These are phyloP conservation scores for Heliconius himera DNA, from an alignment of 1,140 invertebrate genomes.

Conservation along the genomic window DNA sequence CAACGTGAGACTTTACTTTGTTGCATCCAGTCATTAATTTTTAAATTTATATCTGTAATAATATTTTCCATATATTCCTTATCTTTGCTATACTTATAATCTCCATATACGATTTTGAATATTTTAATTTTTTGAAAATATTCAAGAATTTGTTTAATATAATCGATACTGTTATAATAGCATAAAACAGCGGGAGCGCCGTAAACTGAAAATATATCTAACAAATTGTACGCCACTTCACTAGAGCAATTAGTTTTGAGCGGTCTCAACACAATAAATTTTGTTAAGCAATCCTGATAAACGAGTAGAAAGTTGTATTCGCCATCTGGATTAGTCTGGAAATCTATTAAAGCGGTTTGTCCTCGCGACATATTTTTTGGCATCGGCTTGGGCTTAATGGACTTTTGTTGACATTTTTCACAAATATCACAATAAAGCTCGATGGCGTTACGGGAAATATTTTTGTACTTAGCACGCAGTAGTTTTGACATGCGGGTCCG, in stretches of 20 bases:
- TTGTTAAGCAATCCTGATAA: constrained; percentile 6
- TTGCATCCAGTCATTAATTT: background rate
- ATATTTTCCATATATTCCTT: background rate
- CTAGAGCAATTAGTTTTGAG: background rate
- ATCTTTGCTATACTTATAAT: background rate
- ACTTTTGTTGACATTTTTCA: constrained; percentile 9
- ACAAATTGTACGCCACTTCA: background rate
- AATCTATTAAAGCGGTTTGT: constrained; percentile 12
- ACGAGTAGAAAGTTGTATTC: constrained; percentile 1
- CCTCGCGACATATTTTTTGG: background rate
- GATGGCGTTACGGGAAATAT: constrained; percentile 2
- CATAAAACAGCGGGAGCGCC: background rate
- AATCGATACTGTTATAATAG: constrained; percentile 4
- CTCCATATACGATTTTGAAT: background rate
- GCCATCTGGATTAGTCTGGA: constrained; percentile 1
- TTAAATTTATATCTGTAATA: background rate
- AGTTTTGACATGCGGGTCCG: background rate
- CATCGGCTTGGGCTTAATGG: background rate
- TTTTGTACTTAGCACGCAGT: background rate
- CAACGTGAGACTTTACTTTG: background rate
- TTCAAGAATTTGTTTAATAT: background rate
- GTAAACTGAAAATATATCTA: background rate
- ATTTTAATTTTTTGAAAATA: background rate
- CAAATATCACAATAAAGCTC: constrained; percentile 5
- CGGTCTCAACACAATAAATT: background rate